Percentiles rank a stretch among this genome's conserved stretches.
Conservation (phyloP, 2,797 vertebrate genomes). For the Aulostomus chinensis region DNA sequence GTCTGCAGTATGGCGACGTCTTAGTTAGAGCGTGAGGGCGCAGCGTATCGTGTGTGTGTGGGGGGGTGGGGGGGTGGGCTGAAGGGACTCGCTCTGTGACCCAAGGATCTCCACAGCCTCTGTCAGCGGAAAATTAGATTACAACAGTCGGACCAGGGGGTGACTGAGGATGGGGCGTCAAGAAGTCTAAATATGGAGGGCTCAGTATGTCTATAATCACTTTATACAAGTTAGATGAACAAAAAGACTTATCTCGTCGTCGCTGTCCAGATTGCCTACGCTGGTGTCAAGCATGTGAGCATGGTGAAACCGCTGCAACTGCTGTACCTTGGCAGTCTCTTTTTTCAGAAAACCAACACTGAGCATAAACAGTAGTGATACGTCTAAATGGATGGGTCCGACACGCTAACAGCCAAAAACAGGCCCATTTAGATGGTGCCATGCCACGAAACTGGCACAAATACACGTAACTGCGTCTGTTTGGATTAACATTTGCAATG, state of each 20-base stretch:
- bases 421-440: conserved; percentile 49
- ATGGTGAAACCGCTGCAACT: conserved; percentile 21
- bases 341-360: conserved; percentile 20
- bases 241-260: conserved; percentile 75
- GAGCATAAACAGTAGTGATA: conserved; percentile 43
- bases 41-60: conserved; percentile 21
- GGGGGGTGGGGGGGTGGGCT: conserved; percentile 31
- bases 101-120: conserved; percentile 80
- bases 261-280: conserved; percentile 68
- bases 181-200: conserved; percentile 84
- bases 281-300: conserved; percentile 48
- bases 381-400: conserved; percentile 39
- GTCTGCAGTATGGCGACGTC: conserved; percentile 80
- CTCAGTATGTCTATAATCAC: conserved; percentile 81
- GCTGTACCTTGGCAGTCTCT: conserved; percentile 26
- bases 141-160: conserved; percentile 76
- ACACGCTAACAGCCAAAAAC: conserved; percentile 48
- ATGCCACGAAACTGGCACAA: conserved; percentile 27
- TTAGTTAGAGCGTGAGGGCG: conserved; percentile 72
- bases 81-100: conserved; percentile 70
- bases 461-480: conserved; percentile 11
- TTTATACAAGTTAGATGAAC: conserved; percentile 81
- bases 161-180: conserved; percentile 77
- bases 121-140: conserved; percentile 86
- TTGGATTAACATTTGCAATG: conserved; percentile 28